Evolutionary conservation across 2,113 vertebrate genomes (phyloP).

Genomic region (Tragelaphus strepsiceros): DNA sequence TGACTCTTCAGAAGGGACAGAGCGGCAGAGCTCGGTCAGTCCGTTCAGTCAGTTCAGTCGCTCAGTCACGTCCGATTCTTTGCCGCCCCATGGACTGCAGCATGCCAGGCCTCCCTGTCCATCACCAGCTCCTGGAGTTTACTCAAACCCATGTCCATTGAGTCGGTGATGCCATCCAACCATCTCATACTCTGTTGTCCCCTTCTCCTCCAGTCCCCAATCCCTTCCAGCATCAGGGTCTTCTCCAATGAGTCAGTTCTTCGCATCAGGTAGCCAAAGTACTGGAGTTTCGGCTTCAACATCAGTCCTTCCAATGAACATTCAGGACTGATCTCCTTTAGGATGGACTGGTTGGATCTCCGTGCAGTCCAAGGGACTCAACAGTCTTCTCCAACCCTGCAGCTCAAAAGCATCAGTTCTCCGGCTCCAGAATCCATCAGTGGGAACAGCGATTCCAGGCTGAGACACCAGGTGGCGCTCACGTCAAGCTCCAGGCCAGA

Average conservation of each 20-base stretch:
- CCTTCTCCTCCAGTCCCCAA: neutral
- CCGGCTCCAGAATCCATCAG: accelerated
- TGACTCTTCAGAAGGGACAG: too few species aligned
- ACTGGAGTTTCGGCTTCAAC: neutral
- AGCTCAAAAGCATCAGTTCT: neutral
- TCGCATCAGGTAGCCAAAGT: neutral
- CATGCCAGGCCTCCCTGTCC: neutral
- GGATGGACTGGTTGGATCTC: neutral
- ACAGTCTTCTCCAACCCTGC: neutral
- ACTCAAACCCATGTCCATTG: neutral
- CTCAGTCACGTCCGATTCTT: neutral
- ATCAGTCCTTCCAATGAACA: neutral
- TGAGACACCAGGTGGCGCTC: slow-evolving; percentile 80
- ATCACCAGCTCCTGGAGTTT: neutral
- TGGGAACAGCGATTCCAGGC: accelerated
- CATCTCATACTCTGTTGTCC: neutral
- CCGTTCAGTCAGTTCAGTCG: accelerated
- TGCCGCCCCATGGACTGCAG: accelerated
- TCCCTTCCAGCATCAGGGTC: neutral
- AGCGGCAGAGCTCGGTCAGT: neutral
- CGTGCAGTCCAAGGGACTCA: neutral
- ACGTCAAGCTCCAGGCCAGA: neutral
- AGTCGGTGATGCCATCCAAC: accelerated
- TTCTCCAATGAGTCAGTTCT: neutral
- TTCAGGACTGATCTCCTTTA: neutral